Evolutionary conservation across 2,888 invertebrate species (phyloP).

Genomic region (Drosophila borborema): DNA sequence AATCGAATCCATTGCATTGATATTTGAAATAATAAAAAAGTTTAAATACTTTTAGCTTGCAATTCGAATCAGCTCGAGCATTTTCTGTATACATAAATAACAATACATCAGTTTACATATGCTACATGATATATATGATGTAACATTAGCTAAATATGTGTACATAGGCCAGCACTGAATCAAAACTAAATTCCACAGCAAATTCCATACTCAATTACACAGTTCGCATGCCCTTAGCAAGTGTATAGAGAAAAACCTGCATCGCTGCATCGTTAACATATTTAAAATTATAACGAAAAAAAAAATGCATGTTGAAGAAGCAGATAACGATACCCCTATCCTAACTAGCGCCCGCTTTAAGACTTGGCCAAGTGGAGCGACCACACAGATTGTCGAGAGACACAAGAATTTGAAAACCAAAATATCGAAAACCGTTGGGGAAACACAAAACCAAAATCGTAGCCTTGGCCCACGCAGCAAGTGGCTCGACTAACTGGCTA

Average conservation of each 20-base stretch:
- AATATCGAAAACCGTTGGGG: constrained; percentile 15
- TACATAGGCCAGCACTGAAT: too few relatives aligned
- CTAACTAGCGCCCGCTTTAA: background rate
- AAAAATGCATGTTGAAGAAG: background rate
- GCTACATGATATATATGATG: background rate
- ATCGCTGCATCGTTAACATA: constrained; percentile 43
- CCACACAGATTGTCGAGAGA: constrained; percentile 19
- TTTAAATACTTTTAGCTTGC: too few relatives aligned
- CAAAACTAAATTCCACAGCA: background rate
- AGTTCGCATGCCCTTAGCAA: constrained; percentile 1
- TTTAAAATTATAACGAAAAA: constrained; percentile 35
- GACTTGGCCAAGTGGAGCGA: constrained; percentile 8
- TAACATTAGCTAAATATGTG: too few relatives aligned
- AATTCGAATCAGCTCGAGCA: too few relatives aligned
- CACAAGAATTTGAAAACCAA: constrained; percentile 21
- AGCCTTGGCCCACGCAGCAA: constrained; percentile 43
- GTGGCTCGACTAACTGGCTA: constrained; percentile 24
- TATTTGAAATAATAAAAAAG: too few relatives aligned
- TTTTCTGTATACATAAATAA: too few relatives aligned
- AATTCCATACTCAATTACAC: background rate
- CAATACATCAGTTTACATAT: background rate
- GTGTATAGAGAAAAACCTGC: constrained; percentile 2
- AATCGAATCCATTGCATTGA: too few relatives aligned
- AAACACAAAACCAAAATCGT: background rate
- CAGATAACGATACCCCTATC: background rate